A percentile compares a stretch with the other conserved stretches of the same genome.
Evolutionary conservation across 2,888 invertebrate species (phyloP).

Genomic region (Synergus laeviventris): DNA sequence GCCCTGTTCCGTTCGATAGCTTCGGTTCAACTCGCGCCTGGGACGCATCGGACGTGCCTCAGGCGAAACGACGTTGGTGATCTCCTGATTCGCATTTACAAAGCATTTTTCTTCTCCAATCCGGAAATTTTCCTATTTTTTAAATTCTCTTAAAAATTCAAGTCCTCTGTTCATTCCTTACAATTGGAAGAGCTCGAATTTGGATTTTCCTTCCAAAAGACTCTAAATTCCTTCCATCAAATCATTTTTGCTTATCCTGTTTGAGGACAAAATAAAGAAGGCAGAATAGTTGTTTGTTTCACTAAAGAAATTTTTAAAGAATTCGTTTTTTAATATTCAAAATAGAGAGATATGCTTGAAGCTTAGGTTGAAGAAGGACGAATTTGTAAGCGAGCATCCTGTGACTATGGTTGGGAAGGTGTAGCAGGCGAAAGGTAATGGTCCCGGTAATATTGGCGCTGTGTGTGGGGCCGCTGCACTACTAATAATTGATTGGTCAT

Average conservation of each 20-base stretch:
- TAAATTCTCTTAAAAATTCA: neutral
- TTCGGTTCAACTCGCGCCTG: slow-evolving; percentile 63
- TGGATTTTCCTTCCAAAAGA: neutral
- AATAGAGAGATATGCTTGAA: neutral
- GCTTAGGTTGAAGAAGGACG: neutral
- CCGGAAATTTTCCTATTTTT: neutral
- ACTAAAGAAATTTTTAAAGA: neutral
- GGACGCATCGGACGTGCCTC: slow-evolving; percentile 66
- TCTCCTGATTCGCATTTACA: slow-evolving; percentile 62
- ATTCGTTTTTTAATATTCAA: neutral
- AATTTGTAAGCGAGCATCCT: slow-evolving; percentile 43
- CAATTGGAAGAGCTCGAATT: neutral
- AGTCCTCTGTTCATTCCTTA: neutral
- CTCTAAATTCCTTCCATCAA: neutral
- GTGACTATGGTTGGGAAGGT: slow-evolving; percentile 61
- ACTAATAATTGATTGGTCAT: slow-evolving; percentile 77
- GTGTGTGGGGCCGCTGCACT: slow-evolving; percentile 73
- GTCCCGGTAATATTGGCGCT: slow-evolving; percentile 72
- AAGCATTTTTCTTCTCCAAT: slow-evolving; percentile 52
- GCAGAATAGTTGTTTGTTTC: neutral
- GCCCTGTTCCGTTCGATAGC: slow-evolving; percentile 61
- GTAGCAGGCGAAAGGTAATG: slow-evolving; percentile 72
- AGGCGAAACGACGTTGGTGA: slow-evolving; percentile 72
- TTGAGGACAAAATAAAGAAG: neutral
- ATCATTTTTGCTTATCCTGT: neutral